Conservation (phyloP, 2,797 vertebrate genomes). For the Anabas testudineus region DNA sequence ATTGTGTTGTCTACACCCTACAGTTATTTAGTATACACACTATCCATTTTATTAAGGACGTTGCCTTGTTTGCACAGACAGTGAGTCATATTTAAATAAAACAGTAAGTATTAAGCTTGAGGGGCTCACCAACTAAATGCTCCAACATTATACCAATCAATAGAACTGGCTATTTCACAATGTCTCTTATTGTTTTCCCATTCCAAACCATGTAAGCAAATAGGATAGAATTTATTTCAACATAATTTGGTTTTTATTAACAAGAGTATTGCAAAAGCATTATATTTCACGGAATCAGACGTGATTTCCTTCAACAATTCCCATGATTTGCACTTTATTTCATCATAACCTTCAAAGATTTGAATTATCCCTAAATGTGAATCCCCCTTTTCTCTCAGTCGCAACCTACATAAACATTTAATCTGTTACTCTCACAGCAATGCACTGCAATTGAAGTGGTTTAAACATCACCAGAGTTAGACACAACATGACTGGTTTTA, state of each 20-base stretch:
- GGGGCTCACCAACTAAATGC: neutral
- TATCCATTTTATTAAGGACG: constrained; percentile 14
- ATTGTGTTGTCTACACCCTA: constrained; percentile 4
- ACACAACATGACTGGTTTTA: neutral
- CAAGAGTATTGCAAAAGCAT: neutral
- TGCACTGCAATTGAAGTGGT: neutral
- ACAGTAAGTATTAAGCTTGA: constrained; percentile 6
- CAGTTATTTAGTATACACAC: neutral
- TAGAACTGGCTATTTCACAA: constrained; percentile 1
- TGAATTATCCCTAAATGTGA: neutral
- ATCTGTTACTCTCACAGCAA: neutral
- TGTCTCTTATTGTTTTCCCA: constrained; percentile 13
- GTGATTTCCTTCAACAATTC: neutral
- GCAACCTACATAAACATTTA: neutral
- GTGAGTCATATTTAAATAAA: constrained; percentile 19
- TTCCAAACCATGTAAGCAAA: neutral
- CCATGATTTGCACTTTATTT: constrained; percentile 17
- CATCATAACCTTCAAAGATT: constrained; percentile 12
- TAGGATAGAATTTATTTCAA: neutral
- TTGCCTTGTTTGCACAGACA: constrained; percentile 16
- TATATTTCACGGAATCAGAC: neutral
- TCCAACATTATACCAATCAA: neutral
- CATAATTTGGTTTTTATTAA: neutral
- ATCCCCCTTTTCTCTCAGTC: constrained; percentile 8
- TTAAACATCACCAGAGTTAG: neutral